Conservation (phyloP, 2,113 vertebrate species). For the Pollimyrus isidori region DNA sequence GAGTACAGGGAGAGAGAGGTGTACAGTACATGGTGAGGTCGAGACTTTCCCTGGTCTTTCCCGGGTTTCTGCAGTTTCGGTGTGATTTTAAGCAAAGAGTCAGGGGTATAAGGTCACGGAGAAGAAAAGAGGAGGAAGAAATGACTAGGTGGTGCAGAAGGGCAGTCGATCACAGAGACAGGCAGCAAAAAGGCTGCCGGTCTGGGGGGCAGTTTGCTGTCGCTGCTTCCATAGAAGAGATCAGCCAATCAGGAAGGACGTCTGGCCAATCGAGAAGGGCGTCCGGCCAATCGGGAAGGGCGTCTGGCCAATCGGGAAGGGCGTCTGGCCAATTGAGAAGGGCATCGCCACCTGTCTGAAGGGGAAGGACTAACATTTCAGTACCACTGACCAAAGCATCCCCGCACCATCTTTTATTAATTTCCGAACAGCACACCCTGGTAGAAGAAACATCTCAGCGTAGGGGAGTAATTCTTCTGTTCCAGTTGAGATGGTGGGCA, state of each 20-base stretch:
- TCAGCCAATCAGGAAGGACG: not conserved
- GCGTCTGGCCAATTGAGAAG: not conserved
- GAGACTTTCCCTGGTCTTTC: not conserved
- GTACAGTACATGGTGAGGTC: not conserved
- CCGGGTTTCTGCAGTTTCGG: not conserved
- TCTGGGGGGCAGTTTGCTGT: not conserved
- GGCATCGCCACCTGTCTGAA: not conserved
- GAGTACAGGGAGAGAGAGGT: not conserved
- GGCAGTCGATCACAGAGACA: constrained; percentile 22
- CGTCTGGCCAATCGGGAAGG: not conserved
- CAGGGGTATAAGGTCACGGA: constrained; percentile 9
- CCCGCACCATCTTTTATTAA: not conserved
- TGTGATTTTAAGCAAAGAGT: not conserved
- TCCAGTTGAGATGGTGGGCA: constrained; percentile 15
- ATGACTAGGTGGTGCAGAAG: not conserved
- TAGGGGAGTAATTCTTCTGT: not conserved
- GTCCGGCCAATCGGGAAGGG: not conserved
- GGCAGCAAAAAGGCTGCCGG: constrained; percentile 19
- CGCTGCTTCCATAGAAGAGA: constrained; percentile 21
- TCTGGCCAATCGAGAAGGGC: not conserved
- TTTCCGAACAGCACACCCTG: not conserved
- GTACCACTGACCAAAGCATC: not conserved
- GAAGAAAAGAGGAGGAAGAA: constrained; percentile 25
- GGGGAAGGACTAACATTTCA: not conserved
- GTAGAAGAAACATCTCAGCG: not conserved